Percentiles rank a stretch among this genome's conserved stretches.
phyloP scores from a whole-genome alignment of 2,113 vertebrate genomes.

The Typhlomys cinereus region DNA sequence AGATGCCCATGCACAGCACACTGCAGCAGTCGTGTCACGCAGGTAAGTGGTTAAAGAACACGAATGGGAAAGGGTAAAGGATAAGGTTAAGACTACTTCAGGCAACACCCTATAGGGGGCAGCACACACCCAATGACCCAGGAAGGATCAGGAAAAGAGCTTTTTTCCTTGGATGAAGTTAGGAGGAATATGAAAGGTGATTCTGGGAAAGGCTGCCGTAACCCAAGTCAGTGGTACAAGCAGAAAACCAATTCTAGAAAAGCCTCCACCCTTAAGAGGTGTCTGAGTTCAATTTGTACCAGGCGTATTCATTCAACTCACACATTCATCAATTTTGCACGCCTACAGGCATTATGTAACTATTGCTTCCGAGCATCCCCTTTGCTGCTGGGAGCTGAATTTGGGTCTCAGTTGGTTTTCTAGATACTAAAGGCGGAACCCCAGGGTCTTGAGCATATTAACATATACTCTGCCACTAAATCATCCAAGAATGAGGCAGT shows the following conservation, averaged over 20 bases:
- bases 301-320: neutral
- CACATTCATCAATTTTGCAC: neutral
- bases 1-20: accelerated
- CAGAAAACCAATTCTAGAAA: neutral
- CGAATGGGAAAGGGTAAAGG: neutral
- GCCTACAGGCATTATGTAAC: neutral
- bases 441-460: neutral
- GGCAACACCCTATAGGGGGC: neutral
- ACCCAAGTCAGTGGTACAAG: neutral
- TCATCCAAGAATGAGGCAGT: neutral
- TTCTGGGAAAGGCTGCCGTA: neutral
- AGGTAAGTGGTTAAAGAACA: neutral
- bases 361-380: neutral
- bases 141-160: neutral
- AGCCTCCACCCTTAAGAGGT: neutral
- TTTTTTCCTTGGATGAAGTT: neutral
- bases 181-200: neutral
- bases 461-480: neutral
- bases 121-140: neutral
- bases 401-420: neutral
- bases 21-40: neutral
- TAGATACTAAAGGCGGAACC: neutral
- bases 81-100: neutral
- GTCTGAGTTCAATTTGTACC: neutral
- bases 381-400: neutral